Evolutionary conservation across 2,797 vertebrate genomes (phyloP).

Genomic region (Enteromius argenteus): DNA sequence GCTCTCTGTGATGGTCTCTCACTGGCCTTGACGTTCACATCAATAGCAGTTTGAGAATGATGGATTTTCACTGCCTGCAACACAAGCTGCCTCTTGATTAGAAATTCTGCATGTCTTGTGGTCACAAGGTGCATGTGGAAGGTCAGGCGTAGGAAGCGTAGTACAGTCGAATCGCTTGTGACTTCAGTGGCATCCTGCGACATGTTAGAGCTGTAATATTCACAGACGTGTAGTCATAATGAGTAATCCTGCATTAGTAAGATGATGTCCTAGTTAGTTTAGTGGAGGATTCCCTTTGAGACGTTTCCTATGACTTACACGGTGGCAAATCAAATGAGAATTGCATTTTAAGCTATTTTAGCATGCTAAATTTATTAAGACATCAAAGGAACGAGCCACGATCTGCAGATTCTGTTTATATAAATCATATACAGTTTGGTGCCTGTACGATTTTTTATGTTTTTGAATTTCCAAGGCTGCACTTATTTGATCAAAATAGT

Average conservation of each 20-base stretch:
- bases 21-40: constrained; percentile 76
- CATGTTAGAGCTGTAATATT: constrained; percentile 36
- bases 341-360: background rate
- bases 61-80: constrained; percentile 71
- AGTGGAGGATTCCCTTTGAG: constrained; percentile 29
- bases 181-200: constrained; percentile 28
- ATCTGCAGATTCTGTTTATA: background rate
- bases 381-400: background rate
- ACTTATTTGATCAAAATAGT: background rate
- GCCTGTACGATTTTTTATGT: background rate
- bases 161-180: constrained; percentile 2
- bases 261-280: constrained; percentile 50
- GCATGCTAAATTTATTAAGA: background rate
- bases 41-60: constrained; percentile 81
- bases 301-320: constrained; percentile 15
- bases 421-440: background rate
- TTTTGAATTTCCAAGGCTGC: background rate
- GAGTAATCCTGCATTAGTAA: constrained; percentile 55
- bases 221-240: constrained; percentile 39
- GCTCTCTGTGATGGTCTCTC: constrained; percentile 71
- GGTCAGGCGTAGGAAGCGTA: constrained; percentile 35
- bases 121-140: constrained; percentile 42
- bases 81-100: constrained; percentile 67
- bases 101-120: constrained; percentile 62
- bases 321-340: background rate